These are phyloP conservation scores for Melanogrammus aeglefinus DNA, from an alignment of 2,797 vertebrate genomes.

Conservation along the genomic window DNA sequence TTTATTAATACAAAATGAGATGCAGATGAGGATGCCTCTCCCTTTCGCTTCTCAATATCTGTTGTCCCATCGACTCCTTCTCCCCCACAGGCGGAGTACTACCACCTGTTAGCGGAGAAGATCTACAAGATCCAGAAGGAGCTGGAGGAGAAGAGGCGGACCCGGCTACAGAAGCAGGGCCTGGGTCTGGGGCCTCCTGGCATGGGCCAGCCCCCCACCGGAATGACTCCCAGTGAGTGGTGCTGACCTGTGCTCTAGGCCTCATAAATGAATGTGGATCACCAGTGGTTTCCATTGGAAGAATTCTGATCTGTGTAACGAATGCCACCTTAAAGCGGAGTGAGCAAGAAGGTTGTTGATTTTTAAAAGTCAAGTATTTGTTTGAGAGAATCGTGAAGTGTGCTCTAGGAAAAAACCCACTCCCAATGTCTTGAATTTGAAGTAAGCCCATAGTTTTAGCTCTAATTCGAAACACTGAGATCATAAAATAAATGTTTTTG, in stretches of 20 bases:
- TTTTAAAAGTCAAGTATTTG: neutral
- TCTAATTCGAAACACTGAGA: too few species aligned
- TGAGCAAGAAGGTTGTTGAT: too few species aligned
- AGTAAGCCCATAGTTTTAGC: too few species aligned
- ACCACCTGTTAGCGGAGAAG: slow-evolving; percentile 94
- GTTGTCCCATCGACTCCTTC: neutral
- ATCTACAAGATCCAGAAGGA: slow-evolving; percentile 99
- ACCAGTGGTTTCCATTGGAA: neutral
- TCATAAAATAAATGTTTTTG: too few species aligned
- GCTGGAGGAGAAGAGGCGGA: slow-evolving; percentile 92
- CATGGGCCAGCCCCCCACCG: slow-evolving; percentile 73
- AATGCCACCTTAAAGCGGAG: too few species aligned
- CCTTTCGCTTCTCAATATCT: neutral
- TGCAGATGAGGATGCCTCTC: neutral
- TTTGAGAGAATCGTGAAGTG: neutral
- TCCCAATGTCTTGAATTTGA: neutral
- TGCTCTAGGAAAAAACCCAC: neutral
- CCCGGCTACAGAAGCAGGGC: slow-evolving; percentile 91
- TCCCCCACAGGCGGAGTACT: slow-evolving; percentile 86
- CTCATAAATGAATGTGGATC: neutral
- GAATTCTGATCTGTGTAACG: neutral
- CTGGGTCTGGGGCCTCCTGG: slow-evolving; percentile 72
- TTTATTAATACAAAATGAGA: neutral
- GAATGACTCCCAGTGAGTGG: slow-evolving; percentile 85
- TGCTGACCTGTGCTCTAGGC: neutral